These are phyloP conservation scores for Drosophila austrosaltans DNA, from an alignment of 2,888 invertebrate genomes.

Conservation along the genomic window DNA sequence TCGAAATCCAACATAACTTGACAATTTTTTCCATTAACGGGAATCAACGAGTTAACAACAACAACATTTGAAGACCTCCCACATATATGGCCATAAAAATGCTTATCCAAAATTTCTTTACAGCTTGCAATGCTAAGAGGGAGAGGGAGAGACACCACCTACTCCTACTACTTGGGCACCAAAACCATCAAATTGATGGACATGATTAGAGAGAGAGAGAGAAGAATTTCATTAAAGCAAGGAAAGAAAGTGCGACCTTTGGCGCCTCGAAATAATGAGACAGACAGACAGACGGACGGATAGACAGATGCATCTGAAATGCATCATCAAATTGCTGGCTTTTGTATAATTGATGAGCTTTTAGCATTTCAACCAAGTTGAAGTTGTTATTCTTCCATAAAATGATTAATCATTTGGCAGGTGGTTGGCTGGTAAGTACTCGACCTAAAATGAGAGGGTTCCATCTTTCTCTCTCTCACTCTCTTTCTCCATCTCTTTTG, in stretches of 20 bases:
- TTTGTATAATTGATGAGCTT: constrained; percentile 78
- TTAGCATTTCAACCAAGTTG: constrained; percentile 65
- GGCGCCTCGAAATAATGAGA: constrained; percentile 58
- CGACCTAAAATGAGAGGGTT: constrained; percentile 49
- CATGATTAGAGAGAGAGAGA: constrained; percentile 67
- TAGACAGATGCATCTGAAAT: constrained; percentile 59
- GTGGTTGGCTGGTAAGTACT: constrained; percentile 64
- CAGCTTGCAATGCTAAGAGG: not conserved
- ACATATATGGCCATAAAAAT: constrained; percentile 6
- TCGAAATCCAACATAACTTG: not conserved
- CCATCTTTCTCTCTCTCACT: constrained; percentile 2
- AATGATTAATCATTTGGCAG: constrained; percentile 83
- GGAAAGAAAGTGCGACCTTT: constrained; percentile 75
- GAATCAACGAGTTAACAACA: not conserved
- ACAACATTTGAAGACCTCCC: constrained; percentile 4
- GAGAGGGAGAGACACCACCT: not conserved
- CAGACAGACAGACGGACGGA: not conserved
- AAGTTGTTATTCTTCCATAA: constrained; percentile 44
- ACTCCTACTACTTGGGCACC: not conserved
- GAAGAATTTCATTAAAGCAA: constrained; percentile 33
- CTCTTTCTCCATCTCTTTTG: constrained; percentile 2
- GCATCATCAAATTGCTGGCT: constrained; percentile 24
- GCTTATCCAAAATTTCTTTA: not conserved
- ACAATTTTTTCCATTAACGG: constrained; percentile 12
- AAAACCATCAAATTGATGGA: constrained; percentile 75